Base-by-base conservation (phyloP, 2,888 invertebrate genomes). In the Parascotia fuliginaria region DNA sequence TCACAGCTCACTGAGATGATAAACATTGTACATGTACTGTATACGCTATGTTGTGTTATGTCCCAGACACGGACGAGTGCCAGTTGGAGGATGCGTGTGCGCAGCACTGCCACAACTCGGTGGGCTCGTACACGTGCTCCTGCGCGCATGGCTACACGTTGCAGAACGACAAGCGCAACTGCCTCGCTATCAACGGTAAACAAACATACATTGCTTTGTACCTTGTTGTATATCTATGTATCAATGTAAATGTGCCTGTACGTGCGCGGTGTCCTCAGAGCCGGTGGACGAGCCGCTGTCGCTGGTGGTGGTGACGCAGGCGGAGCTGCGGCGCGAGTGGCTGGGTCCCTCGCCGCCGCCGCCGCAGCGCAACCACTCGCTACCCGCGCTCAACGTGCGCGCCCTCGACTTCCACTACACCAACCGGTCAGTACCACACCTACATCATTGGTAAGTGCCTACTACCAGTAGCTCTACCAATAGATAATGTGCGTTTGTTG, bases 1-100 rank as follows among this genome's bases (percentile, higher is more conserved):
- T 6, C 3, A 36, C 11, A 12, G 3, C 29, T 11, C 16, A 11
- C 7, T 3, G n/a, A n/a, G n/a, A n/a, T n/a, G n/a, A n/a, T n/a
- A n/a, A n/a, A n/a, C n/a, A n/a, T n/a, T n/a, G n/a, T n/a, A n/a
- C n/a, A n/a, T n/a, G n/a, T n/a, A n/a, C n/a, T 19, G 19, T 19
- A 19, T 3, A 19, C 3, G 19, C 19, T 5, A 19, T 2, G 2
- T 27, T 27, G 27, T 28, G 19, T 46, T 27, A 9, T 47, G 34
- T 37, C 43, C 3, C 83, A 95, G 97, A 97, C 86, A 94, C 95
- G 59, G 93, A 97, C 87, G 97, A 97, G 87, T 97, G 97, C 87
- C 82, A 86, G 62, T 85, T 94, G 61, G 95, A 95, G 59, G 95
- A 94, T 33, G 84, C 94, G 40, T 97, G 97, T 85, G 95, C 96